Base-by-base conservation (phyloP, 2,113 vertebrate genomes). In the Plotosus lineatus region DNA sequence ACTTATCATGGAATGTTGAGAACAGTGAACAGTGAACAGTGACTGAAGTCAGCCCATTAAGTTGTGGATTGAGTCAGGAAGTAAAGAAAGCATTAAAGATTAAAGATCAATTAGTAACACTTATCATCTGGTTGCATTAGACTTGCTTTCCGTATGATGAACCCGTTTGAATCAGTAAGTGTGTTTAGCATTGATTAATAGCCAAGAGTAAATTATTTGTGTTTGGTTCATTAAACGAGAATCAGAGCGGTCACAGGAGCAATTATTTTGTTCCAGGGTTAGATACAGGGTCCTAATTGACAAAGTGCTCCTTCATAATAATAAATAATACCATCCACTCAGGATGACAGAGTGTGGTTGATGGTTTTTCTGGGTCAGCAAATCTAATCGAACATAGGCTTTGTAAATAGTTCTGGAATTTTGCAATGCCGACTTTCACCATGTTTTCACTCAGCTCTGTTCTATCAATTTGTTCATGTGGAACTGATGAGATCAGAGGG, bases 281-380 rank as follows among this genome's bases (percentile, higher is more conserved):
- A 50, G 36, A 74, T 74, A 53, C 72, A 55, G 72, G 48, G 72
- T 36, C 72, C 31, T 53, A 74, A 74, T 55, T 74, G 72, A 53
- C 48, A 23, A 53, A 71, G 42, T 31, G 68, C 2, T 71, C 14
- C 68, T 48, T 31, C 8, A 51, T 60, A 38, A 53, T 53, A 53
- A 53, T 74, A 48, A 53, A 74, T 73, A 51, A 51, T 33, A 33
- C 26, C 46, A 6, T 51, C 28, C 46, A 51, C n/a, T 53, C 31
- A 38, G 4, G 21, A 40, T 74, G 50, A 74, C 53, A 53, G 50
- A 53, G 17, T 74, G 46, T 51, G 50, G 21, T 23, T 74, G 12
- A 19, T 6, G 48, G 9, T 71, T 48, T 14, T 71, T 9, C 46
- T 28, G n/a, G 26, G n/a, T 69, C 42, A 46, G 12, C 38, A 68